Evolutionary conservation across 2,113 vertebrate genomes (phyloP).

Genomic region (Psilopsiagon aymara): DNA sequence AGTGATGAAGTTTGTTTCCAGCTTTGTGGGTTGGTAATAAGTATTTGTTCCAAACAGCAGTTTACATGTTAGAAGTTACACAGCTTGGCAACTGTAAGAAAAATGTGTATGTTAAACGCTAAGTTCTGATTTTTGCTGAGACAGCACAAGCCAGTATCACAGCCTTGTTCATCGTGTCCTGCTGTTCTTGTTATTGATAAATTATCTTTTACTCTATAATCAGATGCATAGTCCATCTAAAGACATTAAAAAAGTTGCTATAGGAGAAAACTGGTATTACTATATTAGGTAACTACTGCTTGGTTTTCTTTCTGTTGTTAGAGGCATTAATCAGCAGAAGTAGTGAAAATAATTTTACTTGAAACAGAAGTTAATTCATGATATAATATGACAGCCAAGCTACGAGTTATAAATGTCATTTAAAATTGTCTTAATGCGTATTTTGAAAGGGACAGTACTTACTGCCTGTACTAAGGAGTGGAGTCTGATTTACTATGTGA

Average conservation of each 20-base stretch:
- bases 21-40: neutral
- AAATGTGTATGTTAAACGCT: neutral
- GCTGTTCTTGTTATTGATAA: neutral
- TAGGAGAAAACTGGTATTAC: neutral
- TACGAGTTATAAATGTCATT: neutral
- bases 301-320: neutral
- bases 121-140: neutral
- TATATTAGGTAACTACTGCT: neutral
- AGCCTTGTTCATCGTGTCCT: neutral
- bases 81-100: neutral
- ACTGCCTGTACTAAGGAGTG: neutral
- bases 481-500: neutral
- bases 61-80: fast-evolving
- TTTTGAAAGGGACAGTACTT: neutral
- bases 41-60: neutral
- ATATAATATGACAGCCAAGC: neutral
- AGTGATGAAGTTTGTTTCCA: neutral
- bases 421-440: neutral
- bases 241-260: neutral
- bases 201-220: neutral
- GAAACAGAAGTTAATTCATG: neutral
- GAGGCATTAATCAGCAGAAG: neutral
- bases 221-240: neutral
- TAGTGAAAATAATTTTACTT: neutral
- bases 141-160: neutral